phyloP scores from a whole-genome alignment of 2,797 vertebrate species.

The Nasua narica region DNA sequence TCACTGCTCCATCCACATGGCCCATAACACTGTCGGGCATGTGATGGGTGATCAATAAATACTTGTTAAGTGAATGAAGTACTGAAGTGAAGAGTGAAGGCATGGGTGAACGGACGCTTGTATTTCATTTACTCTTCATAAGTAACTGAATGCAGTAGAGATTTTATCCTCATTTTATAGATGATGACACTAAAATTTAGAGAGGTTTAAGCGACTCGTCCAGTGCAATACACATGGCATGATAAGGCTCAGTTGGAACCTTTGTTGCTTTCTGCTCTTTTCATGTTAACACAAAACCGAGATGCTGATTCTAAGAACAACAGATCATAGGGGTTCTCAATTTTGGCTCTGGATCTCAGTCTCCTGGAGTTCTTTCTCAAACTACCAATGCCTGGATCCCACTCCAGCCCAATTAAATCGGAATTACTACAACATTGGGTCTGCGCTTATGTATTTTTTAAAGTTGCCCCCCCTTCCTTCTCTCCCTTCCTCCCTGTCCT shows the following conservation, averaged over 20 bases:
- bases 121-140: not conserved
- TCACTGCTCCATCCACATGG: not conserved
- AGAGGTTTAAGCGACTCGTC: not conserved
- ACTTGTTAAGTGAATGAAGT: not conserved
- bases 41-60: not conserved
- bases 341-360: not conserved
- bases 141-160: not conserved
- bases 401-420: not conserved
- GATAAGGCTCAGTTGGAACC: not conserved
- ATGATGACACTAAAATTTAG: conserved; percentile 1
- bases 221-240: not conserved
- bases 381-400: not conserved
- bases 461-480: not conserved
- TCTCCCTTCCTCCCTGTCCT: no score
- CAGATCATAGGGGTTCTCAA: not conserved
- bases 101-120: not conserved
- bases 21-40: not conserved
- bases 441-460: not conserved
- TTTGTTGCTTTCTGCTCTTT: not conserved
- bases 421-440: not conserved
- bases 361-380: not conserved
- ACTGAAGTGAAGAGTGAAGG: not conserved
- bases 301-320: not conserved
- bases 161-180: conserved; percentile 28
- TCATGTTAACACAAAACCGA: not conserved